Conservation (phyloP, 2,113 vertebrate species). For the Meriones unguiculatus region DNA sequence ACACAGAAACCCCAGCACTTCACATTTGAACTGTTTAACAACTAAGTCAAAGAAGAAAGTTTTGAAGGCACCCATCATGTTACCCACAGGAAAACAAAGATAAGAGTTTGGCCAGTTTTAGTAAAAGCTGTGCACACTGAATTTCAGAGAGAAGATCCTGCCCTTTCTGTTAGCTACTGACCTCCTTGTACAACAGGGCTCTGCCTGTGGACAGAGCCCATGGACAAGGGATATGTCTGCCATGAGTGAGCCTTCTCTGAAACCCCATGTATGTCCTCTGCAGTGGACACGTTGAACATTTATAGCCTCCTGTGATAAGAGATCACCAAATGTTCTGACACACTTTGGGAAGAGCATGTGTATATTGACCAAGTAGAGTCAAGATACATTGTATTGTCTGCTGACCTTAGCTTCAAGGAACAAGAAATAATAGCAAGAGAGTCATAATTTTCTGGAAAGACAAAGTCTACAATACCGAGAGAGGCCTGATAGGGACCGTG, state of each 20-base stretch:
- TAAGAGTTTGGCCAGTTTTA: background rate
- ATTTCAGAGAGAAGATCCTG: background rate
- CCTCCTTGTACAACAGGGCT: background rate
- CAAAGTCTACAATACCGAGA: background rate
- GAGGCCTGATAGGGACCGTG: fast-evolving
- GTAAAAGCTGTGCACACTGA: background rate
- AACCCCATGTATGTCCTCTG: background rate
- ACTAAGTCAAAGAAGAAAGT: background rate
- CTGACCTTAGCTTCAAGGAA: background rate
- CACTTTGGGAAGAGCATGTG: background rate
- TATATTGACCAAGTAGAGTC: background rate
- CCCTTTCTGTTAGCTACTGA: background rate
- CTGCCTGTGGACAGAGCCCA: background rate
- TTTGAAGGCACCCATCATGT: background rate
- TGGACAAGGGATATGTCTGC: background rate
- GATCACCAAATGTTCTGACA: background rate
- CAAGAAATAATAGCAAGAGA: background rate
- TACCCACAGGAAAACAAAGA: background rate
- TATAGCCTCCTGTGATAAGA: background rate
- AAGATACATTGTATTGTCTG: fast-evolving
- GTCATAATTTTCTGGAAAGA: background rate
- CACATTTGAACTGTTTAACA: background rate
- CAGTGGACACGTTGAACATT: fast-evolving
- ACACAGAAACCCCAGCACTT: background rate
- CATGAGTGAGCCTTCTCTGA: background rate